phyloP scores from a whole-genome alignment of 1,140 invertebrate genomes.

The Bombus affinis region DNA sequence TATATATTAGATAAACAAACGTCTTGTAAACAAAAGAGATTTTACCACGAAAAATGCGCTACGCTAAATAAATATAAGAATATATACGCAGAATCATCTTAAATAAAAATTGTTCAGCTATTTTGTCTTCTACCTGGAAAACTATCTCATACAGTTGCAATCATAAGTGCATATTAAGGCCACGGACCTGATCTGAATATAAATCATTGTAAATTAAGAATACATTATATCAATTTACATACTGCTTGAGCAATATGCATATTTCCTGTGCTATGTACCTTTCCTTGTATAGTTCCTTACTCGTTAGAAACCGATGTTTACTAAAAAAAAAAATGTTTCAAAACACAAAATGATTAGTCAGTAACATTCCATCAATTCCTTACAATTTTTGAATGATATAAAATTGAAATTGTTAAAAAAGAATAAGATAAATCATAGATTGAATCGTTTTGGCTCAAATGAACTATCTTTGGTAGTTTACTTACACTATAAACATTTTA shows the following conservation, averaged over 20 bases:
- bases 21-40: constrained; percentile 3
- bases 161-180: constrained; percentile 12
- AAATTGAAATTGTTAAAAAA: constrained; percentile 7
- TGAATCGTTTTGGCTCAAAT: constrained; percentile 10
- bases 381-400: background rate
- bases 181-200: background rate
- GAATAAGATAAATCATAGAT: background rate
- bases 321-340: constrained; percentile 26
- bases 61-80: constrained; percentile 4
- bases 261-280: constrained; percentile 8
- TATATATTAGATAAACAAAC: background rate
- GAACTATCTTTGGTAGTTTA: constrained; percentile 45
- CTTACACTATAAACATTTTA: constrained; percentile 36
- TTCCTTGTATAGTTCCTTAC: constrained; percentile 1
- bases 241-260: constrained; percentile 9
- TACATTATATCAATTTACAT: background rate
- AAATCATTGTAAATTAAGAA: constrained; percentile 19
- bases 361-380: constrained; percentile 19
- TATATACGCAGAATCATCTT: background rate
- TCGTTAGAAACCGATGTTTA: background rate
- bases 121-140: background rate
- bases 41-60: background rate
- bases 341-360: constrained; percentile 4
- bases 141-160: constrained; percentile 8
- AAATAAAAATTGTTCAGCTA: background rate